Conservation (phyloP, 2,113 vertebrate genomes). For the Pachypanchax playfairii region DNA sequence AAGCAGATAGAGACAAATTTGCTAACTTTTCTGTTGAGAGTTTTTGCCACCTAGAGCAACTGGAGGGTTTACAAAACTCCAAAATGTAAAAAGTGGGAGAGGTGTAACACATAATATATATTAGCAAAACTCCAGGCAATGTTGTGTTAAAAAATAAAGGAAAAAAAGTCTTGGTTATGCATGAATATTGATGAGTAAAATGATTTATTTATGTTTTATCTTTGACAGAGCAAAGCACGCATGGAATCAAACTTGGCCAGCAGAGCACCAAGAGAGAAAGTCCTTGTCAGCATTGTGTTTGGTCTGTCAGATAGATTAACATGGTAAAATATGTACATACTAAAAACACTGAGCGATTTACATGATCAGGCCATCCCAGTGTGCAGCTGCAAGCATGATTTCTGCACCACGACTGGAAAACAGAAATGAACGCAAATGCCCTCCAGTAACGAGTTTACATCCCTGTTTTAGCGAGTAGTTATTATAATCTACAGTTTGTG, state of each 20-base stretch:
- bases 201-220: constrained; percentile 62
- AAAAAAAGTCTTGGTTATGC: constrained; percentile 16
- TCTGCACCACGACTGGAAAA: constrained; percentile 20
- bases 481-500: constrained; percentile 30
- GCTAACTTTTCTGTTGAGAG: constrained; percentile 31
- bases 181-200: constrained; percentile 55
- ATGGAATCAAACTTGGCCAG: constrained; percentile 36
- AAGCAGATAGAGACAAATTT: constrained; percentile 50
- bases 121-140: constrained; percentile 50
- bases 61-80: constrained; percentile 12
- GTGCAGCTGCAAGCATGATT: constrained; percentile 33
- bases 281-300: constrained; percentile 64
- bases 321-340: constrained; percentile 77
- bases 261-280: constrained; percentile 45
- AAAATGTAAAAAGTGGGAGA: not conserved
- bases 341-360: constrained; percentile 63
- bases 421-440: constrained; percentile 33
- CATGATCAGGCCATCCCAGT: constrained; percentile 52
- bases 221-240: constrained; percentile 29
- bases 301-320: constrained; percentile 64
- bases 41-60: constrained; percentile 37
- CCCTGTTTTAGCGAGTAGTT: constrained; percentile 36
- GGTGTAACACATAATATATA: not conserved
- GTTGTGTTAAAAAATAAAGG: constrained; percentile 5
- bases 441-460: constrained; percentile 58